Base-by-base conservation (phyloP, 2,888 invertebrate species). In the Linnaemya vulpina region DNA sequence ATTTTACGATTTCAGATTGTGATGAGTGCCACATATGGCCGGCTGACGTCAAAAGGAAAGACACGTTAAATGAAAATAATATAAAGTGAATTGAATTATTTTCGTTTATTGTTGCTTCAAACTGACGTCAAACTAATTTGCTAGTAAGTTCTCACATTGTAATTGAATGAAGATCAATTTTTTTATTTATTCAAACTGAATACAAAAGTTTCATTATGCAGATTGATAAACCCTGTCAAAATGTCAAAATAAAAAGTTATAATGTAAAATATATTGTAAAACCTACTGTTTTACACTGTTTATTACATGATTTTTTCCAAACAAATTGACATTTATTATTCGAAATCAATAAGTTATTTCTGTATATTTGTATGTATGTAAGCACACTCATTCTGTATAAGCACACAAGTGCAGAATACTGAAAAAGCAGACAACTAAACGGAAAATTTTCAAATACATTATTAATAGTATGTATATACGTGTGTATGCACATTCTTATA, bases 401-500 rank as follows among this genome's bases (percentile, higher is more conserved):
- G 4, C n/a, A 46, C 15, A 46, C n/a, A 70, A 25, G 9, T 43
- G 2, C 67, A 58, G 70, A 74, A 74, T 62, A 74, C 74, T 60
- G 63, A 51, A 51, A 79, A 65, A 43, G n/a, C 79, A 78, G 83
- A 86, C 85, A 73, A 58, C 80, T 85, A 85, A 87, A 78, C 67
- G 86, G 86, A 86, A 87, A 85, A 81, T 84, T 83, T 25, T 81
- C 51, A 63, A 58, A 65, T 60, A 38, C 22, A 70, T n/a, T 78
- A 35, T 22, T 8, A 79, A 78, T 53, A 53, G 9, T 20, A 38
- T 25, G 11, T 53, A 9, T 35, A n/a, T 58, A 35, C 46, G 35
- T 74, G 40, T 82, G 67, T 80, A 13, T 80, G 60, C 17, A 38
- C 30, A 73, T 63, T 55, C 30, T 25, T 63, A 40, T 22, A 35